Conservation (phyloP, 2,797 vertebrate genomes). For the Setipinna tenuifilis region DNA sequence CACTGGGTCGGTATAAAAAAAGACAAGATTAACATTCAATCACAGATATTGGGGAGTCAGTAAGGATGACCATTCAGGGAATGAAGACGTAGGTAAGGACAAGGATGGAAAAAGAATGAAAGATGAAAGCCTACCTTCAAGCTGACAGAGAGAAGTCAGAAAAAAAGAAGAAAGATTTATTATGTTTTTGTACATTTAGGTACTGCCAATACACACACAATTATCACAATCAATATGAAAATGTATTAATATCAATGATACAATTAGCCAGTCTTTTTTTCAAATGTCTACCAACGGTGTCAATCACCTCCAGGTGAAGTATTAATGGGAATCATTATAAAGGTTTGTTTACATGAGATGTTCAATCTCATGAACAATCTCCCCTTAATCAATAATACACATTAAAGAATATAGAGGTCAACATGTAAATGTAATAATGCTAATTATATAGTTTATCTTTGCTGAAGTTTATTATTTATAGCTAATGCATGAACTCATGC, state of each 20-base stretch:
- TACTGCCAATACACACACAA: background rate
- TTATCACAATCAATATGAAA: background rate
- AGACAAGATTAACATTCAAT: background rate
- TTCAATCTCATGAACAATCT: too few relatives aligned
- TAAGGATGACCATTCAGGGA: background rate
- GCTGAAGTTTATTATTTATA: background rate
- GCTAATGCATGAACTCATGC: background rate
- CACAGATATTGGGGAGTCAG: background rate
- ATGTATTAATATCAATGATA: too few relatives aligned
- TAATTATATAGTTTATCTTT: background rate
- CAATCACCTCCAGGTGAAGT: too few relatives aligned
- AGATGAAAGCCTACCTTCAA: constrained; percentile 84
- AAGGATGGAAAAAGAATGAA: constrained; percentile 34
- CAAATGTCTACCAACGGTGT: too few relatives aligned
- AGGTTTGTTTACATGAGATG: too few relatives aligned
- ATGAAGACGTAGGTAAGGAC: background rate
- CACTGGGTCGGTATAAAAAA: background rate
- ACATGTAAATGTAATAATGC: background rate
- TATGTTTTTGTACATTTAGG: background rate
- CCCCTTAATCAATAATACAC: too few relatives aligned
- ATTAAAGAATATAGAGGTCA: too few relatives aligned
- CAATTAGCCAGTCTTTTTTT: too few relatives aligned
- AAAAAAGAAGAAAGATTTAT: constrained; percentile 64
- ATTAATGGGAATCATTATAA: too few relatives aligned
- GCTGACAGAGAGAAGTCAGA: constrained; percentile 81